Evolutionary conservation across 2,888 invertebrate genomes (phyloP).

Genomic region (Tenthredo notha): DNA sequence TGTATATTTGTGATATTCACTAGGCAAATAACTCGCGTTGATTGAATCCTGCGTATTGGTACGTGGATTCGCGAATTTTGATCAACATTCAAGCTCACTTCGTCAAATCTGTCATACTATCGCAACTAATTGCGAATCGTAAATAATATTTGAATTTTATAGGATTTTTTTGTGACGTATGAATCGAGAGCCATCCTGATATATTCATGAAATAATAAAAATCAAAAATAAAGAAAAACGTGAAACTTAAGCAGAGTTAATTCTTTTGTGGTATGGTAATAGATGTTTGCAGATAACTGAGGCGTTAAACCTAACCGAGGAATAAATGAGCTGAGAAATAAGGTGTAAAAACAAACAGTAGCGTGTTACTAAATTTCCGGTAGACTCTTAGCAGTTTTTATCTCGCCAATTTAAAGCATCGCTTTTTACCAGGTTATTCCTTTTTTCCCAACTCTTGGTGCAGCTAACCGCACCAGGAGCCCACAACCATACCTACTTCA

Average conservation of each 20-base stretch:
- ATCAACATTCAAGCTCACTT: neutral
- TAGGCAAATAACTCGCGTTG: neutral
- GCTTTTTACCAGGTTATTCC: neutral
- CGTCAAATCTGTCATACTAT: neutral
- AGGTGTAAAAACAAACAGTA: neutral
- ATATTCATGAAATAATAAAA: neutral
- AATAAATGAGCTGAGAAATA: neutral
- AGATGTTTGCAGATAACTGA: neutral
- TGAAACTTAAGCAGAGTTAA: neutral
- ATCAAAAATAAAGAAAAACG: neutral
- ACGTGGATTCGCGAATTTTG: neutral
- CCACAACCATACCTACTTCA: slow-evolving; percentile 26
- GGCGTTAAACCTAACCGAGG: neutral
- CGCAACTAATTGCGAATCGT: neutral
- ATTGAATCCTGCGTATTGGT: neutral
- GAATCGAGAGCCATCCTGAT: neutral
- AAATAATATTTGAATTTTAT: neutral
- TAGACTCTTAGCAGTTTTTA: slow-evolving; percentile 20
- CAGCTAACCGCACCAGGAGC: neutral
- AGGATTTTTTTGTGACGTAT: neutral
- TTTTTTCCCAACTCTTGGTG: neutral
- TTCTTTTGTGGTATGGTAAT: neutral
- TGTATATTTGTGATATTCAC: neutral
- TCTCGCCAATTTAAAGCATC: neutral
- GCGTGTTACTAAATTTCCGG: slow-evolving; percentile 5